Conservation (phyloP, 2,888 invertebrate species). For the Caenorhabditis virilis region DNA sequence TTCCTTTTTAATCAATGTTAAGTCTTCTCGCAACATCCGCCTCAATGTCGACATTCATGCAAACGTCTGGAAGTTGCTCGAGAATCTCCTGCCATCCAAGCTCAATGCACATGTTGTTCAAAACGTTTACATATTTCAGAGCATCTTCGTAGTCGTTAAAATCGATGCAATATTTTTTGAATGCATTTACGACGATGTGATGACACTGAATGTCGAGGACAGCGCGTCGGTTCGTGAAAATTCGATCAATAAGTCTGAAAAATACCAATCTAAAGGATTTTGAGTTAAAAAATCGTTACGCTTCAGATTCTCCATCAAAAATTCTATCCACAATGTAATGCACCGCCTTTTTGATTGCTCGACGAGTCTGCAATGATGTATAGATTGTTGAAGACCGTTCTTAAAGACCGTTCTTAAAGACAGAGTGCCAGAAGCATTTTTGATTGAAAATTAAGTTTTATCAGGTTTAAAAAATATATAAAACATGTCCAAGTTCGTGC, state of each 20-base stretch:
- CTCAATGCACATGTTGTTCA: constrained; percentile 70
- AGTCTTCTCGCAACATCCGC: constrained; percentile 7
- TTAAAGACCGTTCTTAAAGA: neutral
- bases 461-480: constrained; percentile 72
- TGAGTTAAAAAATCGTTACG: neutral
- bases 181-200: constrained; percentile 63
- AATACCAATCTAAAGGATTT: neutral
- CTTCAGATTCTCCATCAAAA: constrained; percentile 30
- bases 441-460: constrained; percentile 72
- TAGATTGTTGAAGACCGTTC: constrained; percentile 3
- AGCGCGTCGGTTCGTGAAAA: constrained; percentile 46
- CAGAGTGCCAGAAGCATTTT: constrained; percentile 73
- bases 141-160: constrained; percentile 70
- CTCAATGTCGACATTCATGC: constrained; percentile 36
- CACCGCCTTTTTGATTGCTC: constrained; percentile 29
- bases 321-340: constrained; percentile 33
- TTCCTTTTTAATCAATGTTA: constrained; percentile 2
- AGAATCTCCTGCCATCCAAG: constrained; percentile 41
- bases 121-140: constrained; percentile 69
- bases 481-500: constrained; percentile 76
- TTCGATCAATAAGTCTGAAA: constrained; percentile 26
- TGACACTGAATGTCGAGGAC: constrained; percentile 68
- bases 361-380: constrained; percentile 13
- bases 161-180: constrained; percentile 68
- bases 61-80: constrained; percentile 41